These are phyloP conservation scores for Agrenia bidenticulata DNA, from an alignment of 2,888 invertebrate genomes.

Conservation along the genomic window DNA sequence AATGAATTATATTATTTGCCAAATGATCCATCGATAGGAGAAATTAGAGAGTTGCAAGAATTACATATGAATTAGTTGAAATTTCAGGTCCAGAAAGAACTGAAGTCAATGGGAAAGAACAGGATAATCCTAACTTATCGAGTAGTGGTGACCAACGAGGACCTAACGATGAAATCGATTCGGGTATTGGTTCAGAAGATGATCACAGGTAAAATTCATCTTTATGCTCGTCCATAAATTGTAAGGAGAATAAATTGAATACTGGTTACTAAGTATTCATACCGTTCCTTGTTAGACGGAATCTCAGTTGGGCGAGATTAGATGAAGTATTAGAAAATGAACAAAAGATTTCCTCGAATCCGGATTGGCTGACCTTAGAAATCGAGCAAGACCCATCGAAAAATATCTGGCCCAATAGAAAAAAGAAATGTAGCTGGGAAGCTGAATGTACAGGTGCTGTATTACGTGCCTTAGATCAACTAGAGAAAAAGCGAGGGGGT, in stretches of 20 bases:
- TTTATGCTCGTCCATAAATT: too few species aligned
- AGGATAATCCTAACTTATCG: slow-evolving; percentile 15
- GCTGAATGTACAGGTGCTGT: slow-evolving; percentile 41
- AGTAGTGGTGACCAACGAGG: slow-evolving; percentile 40
- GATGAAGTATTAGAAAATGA: slow-evolving; percentile 45
- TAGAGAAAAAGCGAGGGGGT: slow-evolving; percentile 35
- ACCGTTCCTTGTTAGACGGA: slow-evolving; percentile 21
- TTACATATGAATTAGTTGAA: too few species aligned
- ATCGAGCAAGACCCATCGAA: slow-evolving; percentile 39
- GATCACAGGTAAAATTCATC: slow-evolving; percentile 24
- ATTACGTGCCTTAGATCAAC: slow-evolving; percentile 36
- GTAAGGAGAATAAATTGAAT: too few species aligned
- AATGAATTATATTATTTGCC: not conserved
- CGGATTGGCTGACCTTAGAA: slow-evolving; percentile 44
- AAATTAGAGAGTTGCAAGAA: too few species aligned
- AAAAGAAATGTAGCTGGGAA: slow-evolving; percentile 45
- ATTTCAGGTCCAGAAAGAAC: slow-evolving; percentile 19
- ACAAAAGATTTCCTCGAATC: slow-evolving; percentile 41
- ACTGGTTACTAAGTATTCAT: too few species aligned
- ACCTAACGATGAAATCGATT: slow-evolving; percentile 43
- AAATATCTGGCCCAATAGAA: slow-evolving; percentile 45
- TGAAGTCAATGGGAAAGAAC: slow-evolving; percentile 28
- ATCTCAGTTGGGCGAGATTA: slow-evolving; percentile 42
- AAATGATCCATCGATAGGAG: too few species aligned
- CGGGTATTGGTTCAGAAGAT: slow-evolving; percentile 43